Evolutionary conservation across 2,113 vertebrate genomes (phyloP), one percentile per base, ranked within the genome.

Genomic region (Varanus komodoensis): DNA sequence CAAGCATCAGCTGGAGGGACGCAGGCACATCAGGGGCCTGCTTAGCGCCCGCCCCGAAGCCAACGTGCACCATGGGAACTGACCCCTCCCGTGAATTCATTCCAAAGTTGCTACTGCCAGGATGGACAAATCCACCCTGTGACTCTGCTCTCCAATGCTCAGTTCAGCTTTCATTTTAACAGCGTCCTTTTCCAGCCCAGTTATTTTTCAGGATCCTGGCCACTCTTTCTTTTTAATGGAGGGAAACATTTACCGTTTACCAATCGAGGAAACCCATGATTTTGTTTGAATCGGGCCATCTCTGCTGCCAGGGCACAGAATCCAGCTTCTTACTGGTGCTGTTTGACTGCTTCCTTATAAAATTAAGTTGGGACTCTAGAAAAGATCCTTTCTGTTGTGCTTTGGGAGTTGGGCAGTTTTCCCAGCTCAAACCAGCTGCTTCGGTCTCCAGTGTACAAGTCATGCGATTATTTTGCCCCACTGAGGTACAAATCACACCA

Each of bases 401-500:
- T 29, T 69, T 54, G 50, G 19, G 17, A 14, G 1, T 0, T 6
- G 52, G 38, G 3, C 7, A 4, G 12, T 17, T 23, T 81, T 38
- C n/a, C 32, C 23, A 2, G 21, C 75, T 48, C 48, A 54, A 73
- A 88, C 71, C 50, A 29, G n/a, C n/a, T 78, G 68, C 38, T 84
- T 68, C 87, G 61, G 34, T 38, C 69, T n/a, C 69, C 19, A 48
- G 54, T 29, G 23, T 48, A 87, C 82, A 73, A 89, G 83, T 84
- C 44, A 75, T 29, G 9, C 67, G 52, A 85, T 89, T 86, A 54
- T 89, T 83, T 29, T 73, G 87, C 61, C 48, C 75, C 27, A 34
- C 84, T 89, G 93, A 82, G 69, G 8, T 92, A 61, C 71, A 93
- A 84, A 82, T 92, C 92, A 92, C 0, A 1, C 57, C 82, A 93